phyloP scores from a whole-genome alignment of 2,113 vertebrate genomes.

The Siniperca chuatsi region DNA sequence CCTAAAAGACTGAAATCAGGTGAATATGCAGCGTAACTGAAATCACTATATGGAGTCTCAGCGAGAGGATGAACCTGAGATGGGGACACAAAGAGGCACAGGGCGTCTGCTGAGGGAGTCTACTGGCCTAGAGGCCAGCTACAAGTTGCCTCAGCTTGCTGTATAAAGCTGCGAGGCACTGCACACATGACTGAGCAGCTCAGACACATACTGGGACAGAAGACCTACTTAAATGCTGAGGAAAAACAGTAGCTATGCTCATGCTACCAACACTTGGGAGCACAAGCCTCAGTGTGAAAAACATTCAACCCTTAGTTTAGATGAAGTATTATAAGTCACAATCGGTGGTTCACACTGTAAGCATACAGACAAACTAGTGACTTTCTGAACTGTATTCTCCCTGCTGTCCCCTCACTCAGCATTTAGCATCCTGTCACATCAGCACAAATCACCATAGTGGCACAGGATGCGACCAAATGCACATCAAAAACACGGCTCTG shows the following conservation, averaged over 20 bases:
- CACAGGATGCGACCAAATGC: slow-evolving; percentile 43
- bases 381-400: slow-evolving; percentile 37
- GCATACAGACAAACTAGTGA: neutral
- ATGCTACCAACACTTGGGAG: slow-evolving; percentile 7
- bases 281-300: neutral
- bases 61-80: neutral
- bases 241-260: neutral
- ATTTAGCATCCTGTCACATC: slow-evolving; percentile 72
- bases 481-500: slow-evolving; percentile 34
- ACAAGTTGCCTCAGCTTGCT: slow-evolving; percentile 26
- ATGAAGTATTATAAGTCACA: neutral
- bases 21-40: neutral
- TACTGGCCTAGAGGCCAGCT: slow-evolving; percentile 34
- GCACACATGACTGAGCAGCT: slow-evolving; percentile 58
- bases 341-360: neutral
- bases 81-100: slow-evolving; percentile 28
- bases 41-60: neutral
- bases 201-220: slow-evolving; percentile 12
- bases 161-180: slow-evolving; percentile 24
- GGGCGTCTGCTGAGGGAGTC: slow-evolving; percentile 46
- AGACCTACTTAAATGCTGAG: slow-evolving; percentile 27
- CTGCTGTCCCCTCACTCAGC: slow-evolving; percentile 37
- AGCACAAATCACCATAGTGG: slow-evolving; percentile 66
- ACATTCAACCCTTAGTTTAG: slow-evolving; percentile 7
- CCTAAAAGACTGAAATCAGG: neutral